Percentiles rank a stretch among this genome's conserved stretches.
Evolutionary conservation across 1,140 invertebrate species (phyloP).

Genomic region (Drosophila sechellia): DNA sequence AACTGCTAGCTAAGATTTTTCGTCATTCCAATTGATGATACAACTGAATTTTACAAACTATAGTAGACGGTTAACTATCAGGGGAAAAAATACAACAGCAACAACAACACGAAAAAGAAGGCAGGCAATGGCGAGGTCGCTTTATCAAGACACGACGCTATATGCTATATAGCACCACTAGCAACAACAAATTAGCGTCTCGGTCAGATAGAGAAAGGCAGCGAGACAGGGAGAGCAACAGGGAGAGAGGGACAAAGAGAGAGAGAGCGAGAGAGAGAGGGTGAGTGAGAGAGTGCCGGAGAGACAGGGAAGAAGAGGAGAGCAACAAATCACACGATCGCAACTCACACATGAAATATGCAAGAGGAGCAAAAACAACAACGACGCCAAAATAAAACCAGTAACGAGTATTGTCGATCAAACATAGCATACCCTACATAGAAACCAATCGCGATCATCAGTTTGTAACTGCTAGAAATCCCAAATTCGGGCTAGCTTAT

Average conservation of each 20-base stretch:
- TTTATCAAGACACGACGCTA: slow-evolving; percentile 40
- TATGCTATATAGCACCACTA: slow-evolving; percentile 29
- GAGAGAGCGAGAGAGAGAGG: neutral
- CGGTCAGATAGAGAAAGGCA: slow-evolving; percentile 22
- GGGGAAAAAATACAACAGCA: neutral
- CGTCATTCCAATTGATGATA: neutral
- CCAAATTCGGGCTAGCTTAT: neutral
- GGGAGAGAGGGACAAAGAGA: neutral
- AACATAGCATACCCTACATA: slow-evolving; percentile 4
- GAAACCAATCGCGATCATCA: neutral
- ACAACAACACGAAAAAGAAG: neutral
- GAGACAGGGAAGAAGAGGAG: slow-evolving; percentile 5
- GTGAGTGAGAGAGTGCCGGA: neutral
- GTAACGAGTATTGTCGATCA: neutral
- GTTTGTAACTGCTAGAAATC: neutral
- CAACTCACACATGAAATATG: slow-evolving; percentile 41
- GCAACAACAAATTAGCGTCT: slow-evolving; percentile 51
- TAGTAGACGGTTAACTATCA: slow-evolving; percentile 12
- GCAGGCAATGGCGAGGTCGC: slow-evolving; percentile 44
- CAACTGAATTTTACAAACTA: slow-evolving; percentile 9
- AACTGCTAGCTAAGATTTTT: neutral
- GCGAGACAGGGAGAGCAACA: neutral
- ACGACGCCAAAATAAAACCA: slow-evolving; percentile 40
- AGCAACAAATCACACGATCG: slow-evolving; percentile 47
- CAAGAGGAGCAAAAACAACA: slow-evolving; percentile 42